Conservation (phyloP, 2,113 vertebrate species). For the Laticauda colubrina region DNA sequence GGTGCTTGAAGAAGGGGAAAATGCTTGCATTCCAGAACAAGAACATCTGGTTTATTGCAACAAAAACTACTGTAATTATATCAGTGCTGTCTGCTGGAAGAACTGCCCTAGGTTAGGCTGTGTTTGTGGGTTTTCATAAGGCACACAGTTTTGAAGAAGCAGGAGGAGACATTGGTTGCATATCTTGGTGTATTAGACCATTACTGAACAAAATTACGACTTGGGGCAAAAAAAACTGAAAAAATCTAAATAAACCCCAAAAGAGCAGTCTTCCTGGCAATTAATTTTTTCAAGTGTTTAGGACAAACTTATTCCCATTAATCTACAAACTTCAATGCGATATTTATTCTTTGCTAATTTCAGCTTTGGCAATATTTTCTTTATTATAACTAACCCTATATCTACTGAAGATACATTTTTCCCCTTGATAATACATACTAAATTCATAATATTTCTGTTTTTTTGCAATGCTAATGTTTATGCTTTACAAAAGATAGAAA, state of each 20-base stretch:
- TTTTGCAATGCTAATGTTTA: neutral
- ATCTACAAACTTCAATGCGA: neutral
- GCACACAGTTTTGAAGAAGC: slow-evolving; percentile 57
- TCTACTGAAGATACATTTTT: slow-evolving; percentile 42
- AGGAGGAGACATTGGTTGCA: slow-evolving; percentile 32
- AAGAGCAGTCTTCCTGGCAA: slow-evolving; percentile 53
- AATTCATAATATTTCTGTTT: neutral
- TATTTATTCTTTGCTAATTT: neutral
- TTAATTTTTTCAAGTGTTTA: slow-evolving; percentile 46
- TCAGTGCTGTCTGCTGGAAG: slow-evolving; percentile 64
- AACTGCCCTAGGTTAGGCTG: slow-evolving; percentile 63
- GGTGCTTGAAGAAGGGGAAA: slow-evolving; percentile 32
- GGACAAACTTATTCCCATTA: neutral
- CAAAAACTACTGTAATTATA: slow-evolving; percentile 70
- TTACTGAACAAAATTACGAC: slow-evolving; percentile 53
- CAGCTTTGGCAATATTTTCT: slow-evolving; percentile 25
- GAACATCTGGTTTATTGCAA: slow-evolving; percentile 72
- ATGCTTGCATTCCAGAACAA: slow-evolving; percentile 55
- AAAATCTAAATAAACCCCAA: slow-evolving; percentile 40
- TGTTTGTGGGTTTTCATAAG: slow-evolving; percentile 67
- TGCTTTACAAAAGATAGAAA: neutral
- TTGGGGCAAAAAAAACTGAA: slow-evolving; percentile 53
- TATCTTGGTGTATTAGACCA: slow-evolving; percentile 56
- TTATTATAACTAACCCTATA: slow-evolving; percentile 32
- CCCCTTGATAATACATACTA: slow-evolving; percentile 9